A percentile compares a stretch with the other conserved stretches of the same genome.
phyloP scores from a whole-genome alignment of 2,888 invertebrate genomes.

The Toxonevra muliebris region DNA sequence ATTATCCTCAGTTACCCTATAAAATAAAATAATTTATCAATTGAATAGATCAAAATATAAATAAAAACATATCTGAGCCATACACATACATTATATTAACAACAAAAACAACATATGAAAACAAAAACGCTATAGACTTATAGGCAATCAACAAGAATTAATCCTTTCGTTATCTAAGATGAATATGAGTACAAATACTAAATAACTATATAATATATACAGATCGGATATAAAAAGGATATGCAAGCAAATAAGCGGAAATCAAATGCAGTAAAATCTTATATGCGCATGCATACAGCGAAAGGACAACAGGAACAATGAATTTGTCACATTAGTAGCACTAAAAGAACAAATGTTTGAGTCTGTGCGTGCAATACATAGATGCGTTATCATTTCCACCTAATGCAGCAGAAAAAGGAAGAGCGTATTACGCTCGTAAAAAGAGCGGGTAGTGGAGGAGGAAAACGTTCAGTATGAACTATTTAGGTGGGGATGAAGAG shows the following conservation, averaged over 20 bases:
- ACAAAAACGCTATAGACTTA: background rate
- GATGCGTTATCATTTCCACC: constrained; percentile 10
- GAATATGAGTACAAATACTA: background rate
- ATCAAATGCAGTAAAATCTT: background rate
- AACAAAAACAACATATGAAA: too few species aligned
- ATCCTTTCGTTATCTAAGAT: constrained; percentile 16
- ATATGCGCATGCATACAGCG: too few species aligned
- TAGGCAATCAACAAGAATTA: constrained; percentile 23
- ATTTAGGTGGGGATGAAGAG: too few species aligned
- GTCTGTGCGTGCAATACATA: background rate
- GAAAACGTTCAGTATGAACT: background rate
- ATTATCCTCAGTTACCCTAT: too few species aligned
- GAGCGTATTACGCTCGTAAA: background rate
- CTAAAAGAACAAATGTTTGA: constrained; percentile 1
- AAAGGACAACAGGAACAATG: constrained; percentile 14
- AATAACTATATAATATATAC: background rate
- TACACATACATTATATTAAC: too few species aligned
- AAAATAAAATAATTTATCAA: too few species aligned
- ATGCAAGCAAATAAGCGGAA: constrained; percentile 4
- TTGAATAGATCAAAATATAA: background rate
- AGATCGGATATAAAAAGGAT: background rate
- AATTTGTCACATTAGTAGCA: constrained; percentile 31
- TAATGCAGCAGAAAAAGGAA: constrained; percentile 6
- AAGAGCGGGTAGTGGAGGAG: background rate
- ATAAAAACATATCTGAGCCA: too few species aligned